Conservation (phyloP, 2,797 vertebrate species). For the Clarias pachynema region DNA sequence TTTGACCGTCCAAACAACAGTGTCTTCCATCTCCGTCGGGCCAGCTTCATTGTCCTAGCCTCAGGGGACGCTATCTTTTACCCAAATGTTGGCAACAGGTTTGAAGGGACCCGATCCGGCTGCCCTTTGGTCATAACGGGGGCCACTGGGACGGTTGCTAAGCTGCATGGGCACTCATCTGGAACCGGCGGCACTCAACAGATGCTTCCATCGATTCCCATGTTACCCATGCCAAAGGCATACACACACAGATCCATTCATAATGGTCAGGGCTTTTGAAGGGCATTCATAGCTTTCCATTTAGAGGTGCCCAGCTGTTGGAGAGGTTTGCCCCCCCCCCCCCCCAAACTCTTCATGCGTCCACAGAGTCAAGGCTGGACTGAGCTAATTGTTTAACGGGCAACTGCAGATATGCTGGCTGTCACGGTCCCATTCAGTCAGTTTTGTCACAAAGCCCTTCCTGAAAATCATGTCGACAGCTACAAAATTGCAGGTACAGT, state of each 20-base stretch:
- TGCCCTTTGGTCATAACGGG: slow-evolving; percentile 50
- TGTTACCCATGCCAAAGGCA: slow-evolving; percentile 50
- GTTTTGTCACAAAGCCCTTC: slow-evolving; percentile 51
- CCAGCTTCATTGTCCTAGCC: slow-evolving; percentile 25
- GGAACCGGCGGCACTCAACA: slow-evolving; percentile 59
- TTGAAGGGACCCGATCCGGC: slow-evolving; percentile 36
- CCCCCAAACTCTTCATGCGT: slow-evolving; percentile 21
- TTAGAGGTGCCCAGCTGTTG: slow-evolving; percentile 60
- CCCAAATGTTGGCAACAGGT: slow-evolving; percentile 41
- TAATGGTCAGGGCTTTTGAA: slow-evolving; percentile 49
- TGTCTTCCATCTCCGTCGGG: slow-evolving; percentile 24
- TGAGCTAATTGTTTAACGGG: slow-evolving; percentile 54
- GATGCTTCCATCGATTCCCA: slow-evolving; percentile 62
- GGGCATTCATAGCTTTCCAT: slow-evolving; percentile 62
- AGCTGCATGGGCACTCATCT: slow-evolving; percentile 58
- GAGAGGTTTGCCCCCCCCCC: slow-evolving; percentile 33
- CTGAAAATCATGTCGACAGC: slow-evolving; percentile 50
- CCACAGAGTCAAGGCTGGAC: slow-evolving; percentile 33
- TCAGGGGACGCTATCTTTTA: slow-evolving; percentile 36
- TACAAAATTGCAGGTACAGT: slow-evolving; percentile 41
- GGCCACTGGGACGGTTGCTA: slow-evolving; percentile 53
- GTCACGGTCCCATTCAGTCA: slow-evolving; percentile 46
- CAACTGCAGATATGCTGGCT: slow-evolving; percentile 43
- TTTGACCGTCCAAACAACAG: slow-evolving; percentile 28
- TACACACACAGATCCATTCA: slow-evolving; percentile 36